phyloP scores from a whole-genome alignment of 2,113 vertebrate species.

The cattle (Bos taurus) region ARS-UCD2.0 NC_037344.1:46990001-46990500 shows the following conservation, averaged over 20 bases:
- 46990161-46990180: too few species aligned
- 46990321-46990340: neutral
- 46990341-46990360: neutral
- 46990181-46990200: neutral
- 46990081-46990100: fast-evolving
- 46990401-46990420: neutral
- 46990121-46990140: neutral
- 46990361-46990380: neutral
- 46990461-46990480: neutral
- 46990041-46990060: neutral
- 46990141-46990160: neutral
- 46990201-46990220: neutral
- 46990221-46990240: neutral
- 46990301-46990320: neutral
- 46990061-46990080: too few species aligned
- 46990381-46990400: neutral
- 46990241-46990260: neutral
- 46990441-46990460: neutral
- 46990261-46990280: neutral
- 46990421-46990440: neutral
- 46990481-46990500: neutral
- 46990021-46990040: neutral
- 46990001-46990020: neutral
- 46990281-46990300: fast-evolving
- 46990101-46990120: neutral